Evolutionary conservation across 2,113 vertebrate species (phyloP).

Genomic region (Anthoscopus minutus): DNA sequence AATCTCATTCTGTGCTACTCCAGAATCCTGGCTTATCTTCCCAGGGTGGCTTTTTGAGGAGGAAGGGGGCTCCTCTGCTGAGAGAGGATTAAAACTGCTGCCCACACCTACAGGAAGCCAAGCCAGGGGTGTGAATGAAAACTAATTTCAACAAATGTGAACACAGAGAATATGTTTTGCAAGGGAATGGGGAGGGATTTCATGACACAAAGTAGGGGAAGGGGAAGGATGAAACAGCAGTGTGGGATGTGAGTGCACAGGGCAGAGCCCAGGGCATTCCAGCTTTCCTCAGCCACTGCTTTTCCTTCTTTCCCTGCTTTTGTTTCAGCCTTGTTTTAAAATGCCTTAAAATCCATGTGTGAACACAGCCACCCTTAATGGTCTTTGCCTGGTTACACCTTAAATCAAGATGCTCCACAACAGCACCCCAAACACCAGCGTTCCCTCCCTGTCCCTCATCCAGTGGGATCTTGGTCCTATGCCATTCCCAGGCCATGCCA

Average conservation of each 20-base stretch:
- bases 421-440: rapidly evolving
- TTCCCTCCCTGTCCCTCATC: background rate
- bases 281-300: background rate
- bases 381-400: background rate
- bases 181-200: background rate
- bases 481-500: background rate
- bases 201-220: background rate
- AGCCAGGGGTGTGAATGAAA: background rate
- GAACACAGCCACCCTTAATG: background rate
- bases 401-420: background rate
- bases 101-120: background rate
- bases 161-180: background rate
- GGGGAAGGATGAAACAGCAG: background rate
- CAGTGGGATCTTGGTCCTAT: rapidly evolving
- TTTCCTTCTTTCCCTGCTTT: background rate
- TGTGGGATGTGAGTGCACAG: background rate
- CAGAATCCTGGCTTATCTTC: background rate
- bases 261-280: background rate
- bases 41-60: background rate
- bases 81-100: background rate
- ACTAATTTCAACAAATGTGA: background rate
- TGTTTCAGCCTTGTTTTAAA: background rate
- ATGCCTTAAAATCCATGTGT: background rate
- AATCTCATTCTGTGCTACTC: background rate
- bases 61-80: background rate